A percentile compares a stretch with the other conserved stretches of the same genome.
phyloP scores from a whole-genome alignment of 2,888 invertebrate species.

The Chloroclystis v-ata region DNA sequence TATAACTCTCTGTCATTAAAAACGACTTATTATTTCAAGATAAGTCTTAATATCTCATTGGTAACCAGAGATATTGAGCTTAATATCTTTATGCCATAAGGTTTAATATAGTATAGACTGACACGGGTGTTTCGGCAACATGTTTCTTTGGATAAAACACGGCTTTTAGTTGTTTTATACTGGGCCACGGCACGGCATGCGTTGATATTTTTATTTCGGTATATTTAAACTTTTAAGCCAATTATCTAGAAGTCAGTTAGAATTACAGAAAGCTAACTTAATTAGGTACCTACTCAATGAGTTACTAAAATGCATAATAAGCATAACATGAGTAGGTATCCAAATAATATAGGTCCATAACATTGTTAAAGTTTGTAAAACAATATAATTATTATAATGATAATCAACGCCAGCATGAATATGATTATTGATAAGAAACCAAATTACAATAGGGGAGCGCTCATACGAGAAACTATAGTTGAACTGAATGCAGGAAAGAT shows the following conservation, averaged over 20 bases:
- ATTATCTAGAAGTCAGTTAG: no score
- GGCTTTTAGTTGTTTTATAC: slow-evolving; percentile 46
- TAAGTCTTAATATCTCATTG: slow-evolving; percentile 42
- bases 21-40: slow-evolving; percentile 52
- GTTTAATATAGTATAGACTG: slow-evolving; percentile 9
- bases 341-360: neutral
- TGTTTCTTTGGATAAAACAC: slow-evolving; percentile 41
- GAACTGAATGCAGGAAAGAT: slow-evolving; percentile 40
- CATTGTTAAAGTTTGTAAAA: neutral
- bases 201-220: slow-evolving; percentile 51
- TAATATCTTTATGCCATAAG: slow-evolving; percentile 32
- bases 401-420: slow-evolving; percentile 12
- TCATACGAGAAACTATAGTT: slow-evolving; percentile 37
- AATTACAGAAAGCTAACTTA: no score
- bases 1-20: slow-evolving; percentile 60
- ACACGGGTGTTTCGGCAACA: slow-evolving; percentile 24
- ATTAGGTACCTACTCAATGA: no score
- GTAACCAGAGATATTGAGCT: slow-evolving; percentile 35
- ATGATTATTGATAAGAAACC: slow-evolving; percentile 20
- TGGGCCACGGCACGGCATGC: slow-evolving; percentile 42
- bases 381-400: no score
- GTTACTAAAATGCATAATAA: no score
- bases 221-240: slow-evolving; percentile 35
- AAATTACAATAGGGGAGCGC: slow-evolving; percentile 30
- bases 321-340: neutral